Evolutionary conservation across 2,888 invertebrate genomes (phyloP).

Genomic region (Cosmorhoe ocellata): DNA sequence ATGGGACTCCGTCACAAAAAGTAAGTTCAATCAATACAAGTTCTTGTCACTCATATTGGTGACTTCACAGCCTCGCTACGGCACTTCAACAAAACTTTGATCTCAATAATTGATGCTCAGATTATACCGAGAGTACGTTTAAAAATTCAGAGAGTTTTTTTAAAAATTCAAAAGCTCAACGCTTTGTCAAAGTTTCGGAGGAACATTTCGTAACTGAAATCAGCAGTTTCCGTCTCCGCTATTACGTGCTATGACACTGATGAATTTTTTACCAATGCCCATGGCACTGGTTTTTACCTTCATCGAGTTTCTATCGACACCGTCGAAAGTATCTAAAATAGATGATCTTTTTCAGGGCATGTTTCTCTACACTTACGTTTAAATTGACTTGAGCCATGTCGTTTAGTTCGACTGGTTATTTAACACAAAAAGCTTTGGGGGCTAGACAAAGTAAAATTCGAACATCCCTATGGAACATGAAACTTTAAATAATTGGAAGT

Average conservation of each 20-base stretch:
- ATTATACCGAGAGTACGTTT: neutral
- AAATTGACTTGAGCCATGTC: too few species aligned
- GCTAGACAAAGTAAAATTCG: too few species aligned
- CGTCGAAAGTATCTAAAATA: neutral
- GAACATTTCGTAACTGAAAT: conserved; percentile 14
- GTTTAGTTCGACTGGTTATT: too few species aligned
- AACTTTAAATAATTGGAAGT: too few species aligned
- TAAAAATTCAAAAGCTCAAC: conserved; percentile 6
- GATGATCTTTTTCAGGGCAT: too few species aligned
- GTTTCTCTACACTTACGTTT: too few species aligned
- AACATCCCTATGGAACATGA: too few species aligned
- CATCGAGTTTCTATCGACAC: neutral
- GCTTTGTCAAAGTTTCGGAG: conserved; percentile 9
- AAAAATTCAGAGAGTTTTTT: neutral
- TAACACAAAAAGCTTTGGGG: too few species aligned
- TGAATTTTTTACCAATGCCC: conserved; percentile 25
- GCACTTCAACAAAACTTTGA: neutral
- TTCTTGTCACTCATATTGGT: too few species aligned
- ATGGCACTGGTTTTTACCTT: neutral
- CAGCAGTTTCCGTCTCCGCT: conserved; percentile 2
- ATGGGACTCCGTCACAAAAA: too few species aligned
- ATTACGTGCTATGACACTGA: conserved; percentile 19
- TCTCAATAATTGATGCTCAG: neutral
- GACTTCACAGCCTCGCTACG: too few species aligned
- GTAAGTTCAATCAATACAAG: too few species aligned